A percentile compares a stretch with the other conserved stretches of the same genome.
Evolutionary conservation across 2,797 vertebrate species (phyloP).

Genomic region (Alosa sapidissima): DNA sequence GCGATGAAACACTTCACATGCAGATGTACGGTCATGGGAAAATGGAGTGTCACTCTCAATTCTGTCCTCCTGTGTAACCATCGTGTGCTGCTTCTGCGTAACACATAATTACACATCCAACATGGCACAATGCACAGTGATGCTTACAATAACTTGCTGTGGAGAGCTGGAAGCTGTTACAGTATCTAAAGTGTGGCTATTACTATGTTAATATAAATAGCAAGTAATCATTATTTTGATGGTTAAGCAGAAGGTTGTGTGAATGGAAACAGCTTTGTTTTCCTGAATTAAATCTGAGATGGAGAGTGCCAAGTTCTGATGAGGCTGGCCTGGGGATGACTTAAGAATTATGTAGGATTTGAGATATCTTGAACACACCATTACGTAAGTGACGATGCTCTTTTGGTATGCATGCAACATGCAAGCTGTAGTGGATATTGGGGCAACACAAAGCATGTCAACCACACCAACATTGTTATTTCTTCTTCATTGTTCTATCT

Average conservation of each 20-base stretch:
- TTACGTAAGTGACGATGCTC: too few relatives aligned
- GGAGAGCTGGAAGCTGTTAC: not conserved
- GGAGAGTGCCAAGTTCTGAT: not conserved
- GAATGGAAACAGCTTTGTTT: not conserved
- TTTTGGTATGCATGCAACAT: too few relatives aligned
- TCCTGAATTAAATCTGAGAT: not conserved
- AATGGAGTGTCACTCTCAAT: not conserved
- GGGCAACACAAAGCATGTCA: too few relatives aligned
- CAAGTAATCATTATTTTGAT: not conserved
- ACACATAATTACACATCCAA: not conserved
- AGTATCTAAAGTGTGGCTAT: not conserved
- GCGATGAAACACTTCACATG: conserved; percentile 2
- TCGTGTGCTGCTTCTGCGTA: not conserved
- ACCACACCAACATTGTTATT: too few relatives aligned
- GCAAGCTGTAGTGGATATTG: too few relatives aligned
- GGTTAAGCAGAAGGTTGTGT: not conserved
- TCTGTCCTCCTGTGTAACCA: not conserved
- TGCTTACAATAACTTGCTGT: not conserved
- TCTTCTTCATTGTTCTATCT: too few relatives aligned
- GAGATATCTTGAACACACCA: too few relatives aligned
- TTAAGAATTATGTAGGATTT: not conserved
- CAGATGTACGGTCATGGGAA: not conserved
- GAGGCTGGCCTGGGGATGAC: not conserved
- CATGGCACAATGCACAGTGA: not conserved
- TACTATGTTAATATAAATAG: not conserved